Evolutionary conservation across 2,113 vertebrate species (phyloP).

Genomic region (Ornithorhynchus anatinus): DNA sequence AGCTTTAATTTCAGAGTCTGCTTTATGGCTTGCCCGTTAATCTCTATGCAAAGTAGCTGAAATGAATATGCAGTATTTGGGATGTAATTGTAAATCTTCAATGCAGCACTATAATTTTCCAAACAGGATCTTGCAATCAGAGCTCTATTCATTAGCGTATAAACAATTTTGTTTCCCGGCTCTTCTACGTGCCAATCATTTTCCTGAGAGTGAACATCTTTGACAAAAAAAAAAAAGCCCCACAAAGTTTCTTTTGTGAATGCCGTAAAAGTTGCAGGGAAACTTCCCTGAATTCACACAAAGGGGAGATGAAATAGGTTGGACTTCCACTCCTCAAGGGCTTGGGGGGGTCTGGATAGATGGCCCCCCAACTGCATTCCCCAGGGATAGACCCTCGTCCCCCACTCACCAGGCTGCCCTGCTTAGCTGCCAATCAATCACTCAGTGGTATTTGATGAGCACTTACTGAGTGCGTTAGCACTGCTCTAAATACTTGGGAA

Average conservation of each 20-base stretch:
- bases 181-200: conserved; percentile 98
- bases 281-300: conserved; percentile 50
- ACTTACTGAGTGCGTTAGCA: too few relatives aligned
- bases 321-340: too few relatives aligned
- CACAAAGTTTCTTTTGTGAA: conserved; percentile 86
- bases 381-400: background rate
- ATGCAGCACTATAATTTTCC: conserved; percentile 98
- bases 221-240: conserved; percentile 67
- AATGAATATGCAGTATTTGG: conserved; percentile 99
- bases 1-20: conserved; percentile 86
- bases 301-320: background rate
- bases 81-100: conserved; percentile 98
- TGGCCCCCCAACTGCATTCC: too few relatives aligned
- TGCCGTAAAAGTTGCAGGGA: conserved; percentile 66
- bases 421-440: too few relatives aligned
- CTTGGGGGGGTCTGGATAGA: too few relatives aligned
- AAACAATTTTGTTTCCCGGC: conserved; percentile 98
- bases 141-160: conserved; percentile 99
- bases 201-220: conserved; percentile 81
- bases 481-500: too few relatives aligned
- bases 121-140: conserved; percentile 99
- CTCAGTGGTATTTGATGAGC: too few relatives aligned
- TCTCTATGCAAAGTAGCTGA: conserved; percentile 94
- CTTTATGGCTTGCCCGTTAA: conserved; percentile 87
- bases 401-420: background rate